Conservation (phyloP, 35 echinoderm and acorn worm genomes). For the Amphiura filiformis region DNA sequence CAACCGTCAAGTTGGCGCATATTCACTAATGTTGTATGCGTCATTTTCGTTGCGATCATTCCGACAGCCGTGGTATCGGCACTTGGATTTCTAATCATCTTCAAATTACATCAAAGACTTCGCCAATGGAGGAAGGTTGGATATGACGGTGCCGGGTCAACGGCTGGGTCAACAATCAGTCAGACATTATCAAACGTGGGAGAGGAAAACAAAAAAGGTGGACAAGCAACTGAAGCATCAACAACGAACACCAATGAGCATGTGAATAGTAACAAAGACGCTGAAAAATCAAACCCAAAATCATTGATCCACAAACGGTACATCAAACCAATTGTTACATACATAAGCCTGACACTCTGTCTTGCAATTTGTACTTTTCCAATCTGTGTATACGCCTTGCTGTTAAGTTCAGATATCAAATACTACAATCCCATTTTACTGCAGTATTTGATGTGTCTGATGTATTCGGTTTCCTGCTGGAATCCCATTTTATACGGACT, state of each 20-base stretch:
- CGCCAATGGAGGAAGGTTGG: background rate
- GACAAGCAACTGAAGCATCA: too few species aligned
- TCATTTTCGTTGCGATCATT: background rate
- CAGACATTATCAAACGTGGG: background rate
- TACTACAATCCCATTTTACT: background rate
- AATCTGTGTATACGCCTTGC: background rate
- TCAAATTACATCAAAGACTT: background rate
- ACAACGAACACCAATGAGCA: too few species aligned
- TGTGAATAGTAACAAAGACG: too few species aligned
- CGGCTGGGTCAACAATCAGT: background rate
- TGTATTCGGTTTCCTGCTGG: background rate
- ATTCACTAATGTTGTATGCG: background rate
- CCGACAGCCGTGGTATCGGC: background rate
- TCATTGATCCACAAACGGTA: background rate
- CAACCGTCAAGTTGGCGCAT: background rate
- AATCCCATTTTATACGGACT: background rate
- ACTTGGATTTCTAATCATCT: background rate
- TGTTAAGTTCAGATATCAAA: background rate
- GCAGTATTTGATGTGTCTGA: background rate
- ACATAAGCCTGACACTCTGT: background rate
- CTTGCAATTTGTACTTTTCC: background rate
- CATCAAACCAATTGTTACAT: constrained; percentile 2
- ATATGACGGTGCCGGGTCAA: background rate
- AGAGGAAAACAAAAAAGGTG: background rate
- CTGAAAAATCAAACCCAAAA: too few species aligned